Conservation (phyloP, 2,888 invertebrate genomes). For the Cantharis lateralis region DNA sequence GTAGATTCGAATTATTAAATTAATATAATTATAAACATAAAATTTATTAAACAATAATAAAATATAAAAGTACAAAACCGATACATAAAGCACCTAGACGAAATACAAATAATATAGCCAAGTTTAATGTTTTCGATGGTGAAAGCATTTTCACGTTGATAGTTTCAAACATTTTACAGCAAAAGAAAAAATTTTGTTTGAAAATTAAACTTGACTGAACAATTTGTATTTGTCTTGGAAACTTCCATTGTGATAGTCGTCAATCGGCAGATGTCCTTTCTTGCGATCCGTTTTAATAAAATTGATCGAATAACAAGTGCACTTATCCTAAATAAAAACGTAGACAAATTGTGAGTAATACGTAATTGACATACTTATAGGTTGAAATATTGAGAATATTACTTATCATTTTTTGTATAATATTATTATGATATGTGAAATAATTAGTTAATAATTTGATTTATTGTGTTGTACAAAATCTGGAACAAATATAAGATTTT, state of each 20-base stretch:
- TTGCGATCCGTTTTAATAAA: background rate
- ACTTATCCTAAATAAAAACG: background rate
- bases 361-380: background rate
- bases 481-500: background rate
- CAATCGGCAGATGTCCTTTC: constrained; percentile 2
- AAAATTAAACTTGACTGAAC: constrained; percentile 3
- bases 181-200: background rate
- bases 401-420: too few species aligned
- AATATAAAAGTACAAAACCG: too few species aligned
- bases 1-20: too few species aligned
- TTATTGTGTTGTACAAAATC: background rate
- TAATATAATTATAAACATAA: too few species aligned
- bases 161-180: background rate
- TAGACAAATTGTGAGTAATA: background rate
- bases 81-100: background rate
- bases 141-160: background rate
- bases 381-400: background rate
- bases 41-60: too few species aligned
- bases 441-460: background rate
- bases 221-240: background rate
- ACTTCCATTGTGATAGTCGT: constrained; percentile 1
- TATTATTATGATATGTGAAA: too few species aligned
- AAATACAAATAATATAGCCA: background rate
- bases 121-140: background rate
- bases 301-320: background rate